Conservation (phyloP, 2,888 invertebrate species). For the Erynnis tages region DNA sequence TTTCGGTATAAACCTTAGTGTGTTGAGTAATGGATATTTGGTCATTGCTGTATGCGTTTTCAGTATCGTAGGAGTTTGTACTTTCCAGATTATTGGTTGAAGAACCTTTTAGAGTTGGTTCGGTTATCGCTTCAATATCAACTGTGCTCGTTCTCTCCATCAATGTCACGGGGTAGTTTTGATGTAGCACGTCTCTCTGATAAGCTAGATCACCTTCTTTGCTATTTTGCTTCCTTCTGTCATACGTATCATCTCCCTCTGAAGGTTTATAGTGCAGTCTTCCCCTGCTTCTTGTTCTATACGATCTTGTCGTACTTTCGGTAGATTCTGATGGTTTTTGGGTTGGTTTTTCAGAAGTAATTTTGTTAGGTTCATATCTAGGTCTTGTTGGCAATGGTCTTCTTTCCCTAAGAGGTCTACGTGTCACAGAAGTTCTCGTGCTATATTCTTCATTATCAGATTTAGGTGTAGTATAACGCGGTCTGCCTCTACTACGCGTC, state of each 20-base stretch:
- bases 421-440: constrained; percentile 62
- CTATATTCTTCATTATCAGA: constrained; percentile 65
- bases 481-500: constrained; percentile 59
- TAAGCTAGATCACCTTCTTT: constrained; percentile 79
- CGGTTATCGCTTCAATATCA: constrained; percentile 73
- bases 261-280: constrained; percentile 74
- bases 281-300: constrained; percentile 72
- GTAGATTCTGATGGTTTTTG: constrained; percentile 49
- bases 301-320: constrained; percentile 61
- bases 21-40: constrained; percentile 57
- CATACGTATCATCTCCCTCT: constrained; percentile 61
- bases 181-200: constrained; percentile 83
- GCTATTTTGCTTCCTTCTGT: constrained; percentile 47
- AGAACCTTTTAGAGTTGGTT: constrained; percentile 52
- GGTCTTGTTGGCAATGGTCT: constrained; percentile 64
- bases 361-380: constrained; percentile 67
- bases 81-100: constrained; percentile 47
- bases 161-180: constrained; percentile 83
- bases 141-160: constrained; percentile 73
- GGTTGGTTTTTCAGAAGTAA: constrained; percentile 60
- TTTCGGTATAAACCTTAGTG: constrained; percentile 41
- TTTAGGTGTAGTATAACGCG: constrained; percentile 68
- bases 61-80: constrained; percentile 56
- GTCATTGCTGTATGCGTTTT: constrained; percentile 71
- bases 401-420: constrained; percentile 78